Conservation (phyloP, 2,888 invertebrate species). For the Lasioglossum marginatum region DNA sequence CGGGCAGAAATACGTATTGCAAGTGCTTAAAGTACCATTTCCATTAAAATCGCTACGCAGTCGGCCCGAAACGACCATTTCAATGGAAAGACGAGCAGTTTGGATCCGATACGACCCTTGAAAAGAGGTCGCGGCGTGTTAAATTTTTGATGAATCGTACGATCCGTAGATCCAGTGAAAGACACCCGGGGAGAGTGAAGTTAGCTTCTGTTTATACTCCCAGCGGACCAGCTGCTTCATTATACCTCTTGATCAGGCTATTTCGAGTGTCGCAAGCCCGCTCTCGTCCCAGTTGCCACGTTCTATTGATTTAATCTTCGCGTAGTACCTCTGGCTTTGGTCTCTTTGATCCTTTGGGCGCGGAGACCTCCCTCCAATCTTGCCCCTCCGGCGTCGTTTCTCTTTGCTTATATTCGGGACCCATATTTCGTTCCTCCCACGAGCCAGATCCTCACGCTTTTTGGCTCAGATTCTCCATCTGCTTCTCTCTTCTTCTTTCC, state of each 20-base stretch:
- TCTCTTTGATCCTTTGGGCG: neutral
- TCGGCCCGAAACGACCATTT: neutral
- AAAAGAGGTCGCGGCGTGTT: neutral
- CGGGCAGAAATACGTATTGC: neutral
- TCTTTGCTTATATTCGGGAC: neutral
- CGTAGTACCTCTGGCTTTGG: neutral
- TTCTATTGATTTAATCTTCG: conserved; percentile 10
- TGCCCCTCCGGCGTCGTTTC: neutral
- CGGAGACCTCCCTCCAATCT: neutral
- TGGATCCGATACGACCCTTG: neutral
- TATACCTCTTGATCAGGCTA: conserved; percentile 10
- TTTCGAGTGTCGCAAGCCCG: neutral
- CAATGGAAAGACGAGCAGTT: neutral
- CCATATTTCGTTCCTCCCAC: neutral
- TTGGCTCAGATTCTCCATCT: neutral
- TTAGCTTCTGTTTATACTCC: neutral
- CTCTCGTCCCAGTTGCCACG: neutral
- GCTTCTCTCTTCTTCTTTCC: neutral
- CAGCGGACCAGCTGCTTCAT: neutral
- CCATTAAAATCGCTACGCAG: neutral
- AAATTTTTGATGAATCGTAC: neutral
- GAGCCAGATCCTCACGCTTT: neutral
- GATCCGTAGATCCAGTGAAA: neutral
- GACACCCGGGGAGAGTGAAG: neutral
- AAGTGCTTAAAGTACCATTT: neutral